phyloP scores from a whole-genome alignment of 2,888 invertebrate genomes.

The Camponotus fellah region DNA sequence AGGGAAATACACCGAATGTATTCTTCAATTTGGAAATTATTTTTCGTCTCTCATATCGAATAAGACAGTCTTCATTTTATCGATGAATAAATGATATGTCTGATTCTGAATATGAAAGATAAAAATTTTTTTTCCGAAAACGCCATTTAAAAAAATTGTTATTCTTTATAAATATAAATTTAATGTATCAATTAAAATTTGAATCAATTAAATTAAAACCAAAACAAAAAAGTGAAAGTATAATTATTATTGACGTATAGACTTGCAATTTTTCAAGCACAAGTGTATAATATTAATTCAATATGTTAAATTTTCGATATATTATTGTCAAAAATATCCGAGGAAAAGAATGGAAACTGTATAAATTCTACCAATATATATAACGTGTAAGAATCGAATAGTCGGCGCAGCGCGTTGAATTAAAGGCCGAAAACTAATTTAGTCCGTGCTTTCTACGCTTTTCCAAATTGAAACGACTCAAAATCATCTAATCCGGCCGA shows the following conservation, averaged over 20 bases:
- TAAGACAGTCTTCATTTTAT: background rate
- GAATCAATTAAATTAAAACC: background rate
- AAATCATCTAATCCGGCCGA: constrained; percentile 68
- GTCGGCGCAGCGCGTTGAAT: constrained; percentile 10
- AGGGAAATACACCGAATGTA: constrained; percentile 84
- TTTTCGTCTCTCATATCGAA: constrained; percentile 8
- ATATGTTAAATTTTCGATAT: background rate
- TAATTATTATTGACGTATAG: background rate
- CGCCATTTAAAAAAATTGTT: background rate
- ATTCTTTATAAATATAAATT: too few species aligned
- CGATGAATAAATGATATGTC: background rate
- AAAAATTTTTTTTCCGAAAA: background rate
- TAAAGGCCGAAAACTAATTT: constrained; percentile 38
- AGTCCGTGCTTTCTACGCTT: constrained; percentile 38
- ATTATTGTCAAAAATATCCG: background rate
- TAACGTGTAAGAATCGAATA: background rate
- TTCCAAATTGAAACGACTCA: constrained; percentile 56
- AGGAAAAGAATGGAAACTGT: background rate
- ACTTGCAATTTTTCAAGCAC: background rate
- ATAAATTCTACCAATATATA: background rate
- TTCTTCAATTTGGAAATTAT: constrained; percentile 83
- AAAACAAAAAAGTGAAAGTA: background rate
- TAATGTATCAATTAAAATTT: background rate
- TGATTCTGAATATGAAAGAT: background rate
- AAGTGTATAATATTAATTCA: background rate